Percentiles rank a stretch among this genome's conserved stretches.
These are phyloP conservation scores for Prorops nasuta DNA, from an alignment of 1,140 invertebrate species.

Conservation along the genomic window DNA sequence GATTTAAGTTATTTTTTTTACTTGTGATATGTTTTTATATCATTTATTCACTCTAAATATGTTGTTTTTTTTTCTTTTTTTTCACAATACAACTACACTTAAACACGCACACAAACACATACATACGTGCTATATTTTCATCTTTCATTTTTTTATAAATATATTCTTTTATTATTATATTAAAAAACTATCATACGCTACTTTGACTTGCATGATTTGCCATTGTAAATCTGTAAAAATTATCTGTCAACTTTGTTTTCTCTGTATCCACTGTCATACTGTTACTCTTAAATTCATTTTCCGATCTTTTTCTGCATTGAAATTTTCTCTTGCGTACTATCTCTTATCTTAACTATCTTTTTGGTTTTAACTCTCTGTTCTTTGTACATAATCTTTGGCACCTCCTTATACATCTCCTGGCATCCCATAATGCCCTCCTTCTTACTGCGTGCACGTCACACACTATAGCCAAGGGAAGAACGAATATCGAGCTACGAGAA, in stretches of 20 bases:
- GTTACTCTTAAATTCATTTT: slow-evolving; percentile 16
- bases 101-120: slow-evolving; percentile 19
- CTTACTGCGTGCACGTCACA: slow-evolving; percentile 59
- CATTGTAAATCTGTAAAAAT: slow-evolving; percentile 23
- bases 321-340: slow-evolving; percentile 10
- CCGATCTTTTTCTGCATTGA: slow-evolving; percentile 8
- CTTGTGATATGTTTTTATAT: too few relatives aligned
- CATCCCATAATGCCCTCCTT: slow-evolving; percentile 42
- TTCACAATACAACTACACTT: slow-evolving; percentile 21
- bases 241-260: slow-evolving; percentile 6
- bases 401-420: slow-evolving; percentile 25
- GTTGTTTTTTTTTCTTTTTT: slow-evolving; percentile 31
- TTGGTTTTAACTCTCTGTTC: slow-evolving; percentile 8
- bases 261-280: not conserved
- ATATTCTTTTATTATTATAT: too few relatives aligned
- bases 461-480: slow-evolving; percentile 93
- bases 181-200: slow-evolving; percentile 18
- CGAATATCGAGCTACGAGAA: slow-evolving; percentile 97
- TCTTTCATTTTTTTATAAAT: slow-evolving; percentile 2
- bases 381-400: slow-evolving; percentile 25
- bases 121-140: slow-evolving; percentile 17
- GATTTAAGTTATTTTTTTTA: too few relatives aligned
- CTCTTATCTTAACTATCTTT: slow-evolving; percentile 6
- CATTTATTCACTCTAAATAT: slow-evolving; percentile 32
- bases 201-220: slow-evolving; percentile 15